phyloP scores from a whole-genome alignment of 2,888 invertebrate genomes.

The Callimorpha dominula region DNA sequence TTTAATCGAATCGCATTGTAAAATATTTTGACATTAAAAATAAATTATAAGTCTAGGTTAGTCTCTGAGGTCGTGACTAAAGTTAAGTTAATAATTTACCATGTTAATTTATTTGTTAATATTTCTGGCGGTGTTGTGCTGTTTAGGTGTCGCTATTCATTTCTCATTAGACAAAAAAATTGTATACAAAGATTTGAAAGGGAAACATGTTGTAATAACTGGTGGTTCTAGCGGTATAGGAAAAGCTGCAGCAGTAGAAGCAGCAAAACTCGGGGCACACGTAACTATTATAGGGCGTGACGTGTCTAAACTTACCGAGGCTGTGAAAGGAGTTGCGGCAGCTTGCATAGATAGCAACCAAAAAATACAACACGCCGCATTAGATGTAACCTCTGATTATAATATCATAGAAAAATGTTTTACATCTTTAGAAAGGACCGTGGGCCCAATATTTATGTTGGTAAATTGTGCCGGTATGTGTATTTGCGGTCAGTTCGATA shows the following conservation, averaged over 20 bases:
- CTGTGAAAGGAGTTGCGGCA: constrained; percentile 85
- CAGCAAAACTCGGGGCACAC: constrained; percentile 93
- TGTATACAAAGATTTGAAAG: constrained; percentile 70
- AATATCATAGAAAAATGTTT: constrained; percentile 87
- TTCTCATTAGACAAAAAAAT: constrained; percentile 64
- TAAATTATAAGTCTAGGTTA: no score
- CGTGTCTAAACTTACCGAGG: constrained; percentile 88
- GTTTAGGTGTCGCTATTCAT: constrained; percentile 55
- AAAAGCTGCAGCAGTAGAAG: constrained; percentile 92
- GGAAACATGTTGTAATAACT: constrained; percentile 91
- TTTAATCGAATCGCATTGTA: no score
- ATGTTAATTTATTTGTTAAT: constrained; percentile 45
- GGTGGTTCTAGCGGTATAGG: constrained; percentile 99
- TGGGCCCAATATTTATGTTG: constrained; percentile 95
- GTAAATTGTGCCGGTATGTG: constrained; percentile 98
- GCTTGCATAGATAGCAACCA: constrained; percentile 61
- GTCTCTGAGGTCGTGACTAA: background rate
- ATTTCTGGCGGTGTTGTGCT: constrained; percentile 44
- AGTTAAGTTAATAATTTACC: background rate
- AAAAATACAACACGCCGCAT: constrained; percentile 87
- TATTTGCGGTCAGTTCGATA: constrained; percentile 93
- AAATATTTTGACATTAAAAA: no score
- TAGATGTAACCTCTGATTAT: constrained; percentile 90
- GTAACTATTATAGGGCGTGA: constrained; percentile 97
- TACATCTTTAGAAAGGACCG: constrained; percentile 87